Base-by-base conservation (phyloP, 2,113 vertebrate genomes). In the Ibidorhyncha struthersii region DNA sequence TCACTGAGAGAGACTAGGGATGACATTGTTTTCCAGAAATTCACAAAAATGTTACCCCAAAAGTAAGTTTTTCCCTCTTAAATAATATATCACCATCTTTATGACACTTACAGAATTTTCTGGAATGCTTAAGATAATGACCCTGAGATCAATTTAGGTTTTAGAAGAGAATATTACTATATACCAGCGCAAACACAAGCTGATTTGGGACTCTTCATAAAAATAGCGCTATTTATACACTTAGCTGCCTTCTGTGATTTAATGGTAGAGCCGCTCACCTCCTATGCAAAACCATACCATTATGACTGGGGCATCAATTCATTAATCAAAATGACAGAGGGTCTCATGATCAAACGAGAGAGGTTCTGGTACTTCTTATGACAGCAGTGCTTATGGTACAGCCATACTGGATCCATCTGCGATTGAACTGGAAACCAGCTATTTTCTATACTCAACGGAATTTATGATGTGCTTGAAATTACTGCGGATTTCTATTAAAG, bases 401-500 rank as follows among this genome's bases (percentile, higher is more conserved):
- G 74, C 78, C 87, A 78, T 74, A 96, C 83, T 91, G 76, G 84
- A 95, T 91, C 86, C 77, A 96, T 96, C 73, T 96, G 90, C 5
- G 8, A 96, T 19, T 91, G 61, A 95, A 97, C 83, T 96, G 71
- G 83, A 96, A 96, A 97, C 78, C 85, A 79, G 83, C 81, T 92
- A 94, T 98, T 96, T 97, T 93, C 93, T 97, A 72, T 93, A 89
- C 72, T 89, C 93, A 86, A 84, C 3, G 17, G 95, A 93, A 95
- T 93, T 97, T 97, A 97, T 80, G 84, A 94, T 84, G 93, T 97
- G 97, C 81, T 94, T 91, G 90, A 96, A 97, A 96, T 93, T 55
- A 96, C 89, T 92, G 94, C 62, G 95, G 94, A 97, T 96, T 97
- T 97, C 91, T 95, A 95, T 95, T 96, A 95, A 96, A 97, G 96